These are phyloP conservation scores for Mus minutoides DNA, from an alignment of 2,797 vertebrate genomes.

Conservation along the genomic window DNA sequence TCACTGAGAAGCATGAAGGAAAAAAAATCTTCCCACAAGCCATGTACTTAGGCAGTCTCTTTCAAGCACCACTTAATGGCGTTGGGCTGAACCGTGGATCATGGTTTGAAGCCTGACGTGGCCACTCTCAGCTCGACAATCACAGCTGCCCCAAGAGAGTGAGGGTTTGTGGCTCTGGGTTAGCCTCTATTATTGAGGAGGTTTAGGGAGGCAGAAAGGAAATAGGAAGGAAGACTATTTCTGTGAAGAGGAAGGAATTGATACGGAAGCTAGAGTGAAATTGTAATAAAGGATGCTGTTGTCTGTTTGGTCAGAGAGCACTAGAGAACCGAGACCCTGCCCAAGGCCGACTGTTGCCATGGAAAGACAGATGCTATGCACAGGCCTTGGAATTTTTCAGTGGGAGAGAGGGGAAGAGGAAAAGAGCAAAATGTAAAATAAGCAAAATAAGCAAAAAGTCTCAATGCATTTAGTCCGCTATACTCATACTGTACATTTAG, in stretches of 20 bases:
- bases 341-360: background rate
- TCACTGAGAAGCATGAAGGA: constrained; percentile 28
- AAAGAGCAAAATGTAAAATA: background rate
- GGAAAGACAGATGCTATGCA: background rate
- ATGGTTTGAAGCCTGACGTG: constrained; percentile 67
- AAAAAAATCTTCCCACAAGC: constrained; percentile 38
- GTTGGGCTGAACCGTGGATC: constrained; percentile 44
- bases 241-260: constrained; percentile 58
- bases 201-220: constrained; percentile 61
- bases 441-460: background rate
- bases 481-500: background rate
- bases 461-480: background rate
- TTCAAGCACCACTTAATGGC: constrained; percentile 80
- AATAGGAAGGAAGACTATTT: constrained; percentile 71
- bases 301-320: background rate
- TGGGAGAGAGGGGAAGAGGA: background rate
- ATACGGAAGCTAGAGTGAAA: constrained; percentile 37
- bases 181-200: constrained; percentile 77
- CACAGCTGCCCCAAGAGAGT: constrained; percentile 71
- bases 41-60: constrained; percentile 73
- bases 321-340: constrained; percentile 10
- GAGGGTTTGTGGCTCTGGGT: constrained; percentile 52
- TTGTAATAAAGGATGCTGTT: constrained; percentile 58
- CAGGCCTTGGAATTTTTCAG: constrained; percentile 45
- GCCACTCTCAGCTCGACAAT: constrained; percentile 71